Base-by-base conservation (phyloP, 2,113 vertebrate species). In the Cyprinodon brontotheroides region DNA sequence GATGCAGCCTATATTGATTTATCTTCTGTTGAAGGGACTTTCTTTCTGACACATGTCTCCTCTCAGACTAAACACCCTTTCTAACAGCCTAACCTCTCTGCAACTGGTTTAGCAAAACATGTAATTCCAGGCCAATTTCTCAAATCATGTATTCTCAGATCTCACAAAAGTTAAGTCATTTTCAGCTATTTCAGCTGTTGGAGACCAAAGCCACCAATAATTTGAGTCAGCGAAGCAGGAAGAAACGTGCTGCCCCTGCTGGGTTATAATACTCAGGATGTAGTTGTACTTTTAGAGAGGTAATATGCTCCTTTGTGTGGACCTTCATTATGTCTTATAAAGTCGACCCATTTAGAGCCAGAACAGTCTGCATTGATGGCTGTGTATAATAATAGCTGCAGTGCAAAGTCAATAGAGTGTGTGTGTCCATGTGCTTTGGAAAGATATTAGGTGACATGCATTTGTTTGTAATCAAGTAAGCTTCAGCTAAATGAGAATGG, bases 1-100 rank as follows among this genome's bases (percentile, higher is more conserved):
- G 82, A 91, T 91, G 92, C 92, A 89, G 80, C 83, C 74, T 48
- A 38, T 77, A 93, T 93, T 92, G 92, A 92, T 92, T 91, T 88
- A 60, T 74, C 86, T 90, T 93, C 88, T 86, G 81, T 68, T 83
- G 77, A 86, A 82, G 87, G 50, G 87, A 78, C 65, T 91, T 86
- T 86, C 71, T 77, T 80, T 85, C 77, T 88, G 77, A 83, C 89
- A 85, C 77, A 59, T 79, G 72, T 88, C 79, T 87, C 75, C 83
- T 80, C 82, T 78, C 76, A 72, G 59, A 63, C 75, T 17, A 61
- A 75, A 65, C 72, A 82, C 68, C 76, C 88, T 85, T 86, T 72
- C 65, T 73, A 79, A 77, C 70, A 70, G 38, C 68, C 47, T 67
- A 75, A 83, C 77, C 60, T 45, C 66, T 71, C 41, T 73, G 72